Base-by-base conservation (phyloP, 2,888 invertebrate species). In the Lordiphosa andalusiaca region DNA sequence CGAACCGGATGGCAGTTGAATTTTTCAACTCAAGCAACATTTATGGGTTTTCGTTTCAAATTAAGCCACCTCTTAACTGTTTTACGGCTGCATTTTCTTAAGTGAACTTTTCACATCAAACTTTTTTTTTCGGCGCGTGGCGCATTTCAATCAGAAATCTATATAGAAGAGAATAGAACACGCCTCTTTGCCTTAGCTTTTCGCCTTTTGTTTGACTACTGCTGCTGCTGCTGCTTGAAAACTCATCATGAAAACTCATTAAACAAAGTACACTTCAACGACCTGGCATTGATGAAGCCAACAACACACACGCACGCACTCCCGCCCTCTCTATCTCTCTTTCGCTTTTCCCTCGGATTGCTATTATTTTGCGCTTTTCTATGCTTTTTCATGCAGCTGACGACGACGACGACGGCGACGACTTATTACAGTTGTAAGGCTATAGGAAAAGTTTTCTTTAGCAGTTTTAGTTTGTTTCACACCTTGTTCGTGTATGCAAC, bases 211-310 rank as follows among this genome's bases (percentile, higher is more conserved):
- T 30, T 30, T 35, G 39, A 41, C 40, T 60, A 37, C 41, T 58
- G 38, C 10, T 50, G 33, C 16, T 50, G 39, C 10, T 25, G 42
- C 19, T 40, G 39, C 39, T 42, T 36, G 13, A 47, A 73, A 76
- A 73, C 82, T 84, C 84, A 76, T 77, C 74, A 74, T 75, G 75
- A 84, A 78, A 80, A 80, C 82, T 80, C 80, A 80, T 80, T 80
- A 80, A 84, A 82, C 80, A 82, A 82, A 84, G 84, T 84, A 80
- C 80, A 76, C 84, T 73, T 69, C 68, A 69, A 71, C 84, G 63
- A 66, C 67, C 65, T 63, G 51, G 69, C 63, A 71, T 65, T 65
- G 21, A 35, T 9, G 48, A 12, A 39, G 30, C 10, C 30, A 44
- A 36, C 50, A 39, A 19, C 49, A 64, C 49, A 64, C 57, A 64